phyloP scores from a whole-genome alignment of 64 coral and sea anemone species.

The Hydrozoanthus tunicans region DNA sequence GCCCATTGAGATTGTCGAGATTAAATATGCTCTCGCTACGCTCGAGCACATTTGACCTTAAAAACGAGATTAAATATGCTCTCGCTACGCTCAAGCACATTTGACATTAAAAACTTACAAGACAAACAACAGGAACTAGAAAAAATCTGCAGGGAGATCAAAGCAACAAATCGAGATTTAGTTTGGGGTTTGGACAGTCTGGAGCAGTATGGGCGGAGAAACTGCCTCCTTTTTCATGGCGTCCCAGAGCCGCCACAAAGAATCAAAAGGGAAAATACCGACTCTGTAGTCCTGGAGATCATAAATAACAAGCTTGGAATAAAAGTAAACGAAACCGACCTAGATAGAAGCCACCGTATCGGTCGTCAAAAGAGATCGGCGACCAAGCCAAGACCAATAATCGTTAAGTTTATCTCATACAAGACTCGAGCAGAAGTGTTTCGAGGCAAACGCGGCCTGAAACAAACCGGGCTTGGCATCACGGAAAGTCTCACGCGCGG shows the following conservation, averaged over 20 bases:
- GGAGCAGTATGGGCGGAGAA: background rate
- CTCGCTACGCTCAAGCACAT: too few relatives aligned
- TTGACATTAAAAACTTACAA: conserved; percentile 3
- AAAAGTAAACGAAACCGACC: background rate
- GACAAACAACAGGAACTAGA: conserved; percentile 43
- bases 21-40: too few relatives aligned
- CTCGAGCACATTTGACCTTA: too few relatives aligned
- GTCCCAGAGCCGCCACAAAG: background rate
- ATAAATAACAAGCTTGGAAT: background rate
- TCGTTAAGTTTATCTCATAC: background rate
- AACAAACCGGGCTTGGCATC: background rate
- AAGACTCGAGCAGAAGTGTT: background rate
- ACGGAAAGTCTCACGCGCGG: background rate
- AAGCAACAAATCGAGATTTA: background rate
- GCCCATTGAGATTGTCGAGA: too few relatives aligned
- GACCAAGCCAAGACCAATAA: background rate
- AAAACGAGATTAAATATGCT: too few relatives aligned
- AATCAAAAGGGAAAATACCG: background rate
- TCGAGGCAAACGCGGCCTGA: background rate
- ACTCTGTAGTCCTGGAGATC: background rate
- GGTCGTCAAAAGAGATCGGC: background rate
- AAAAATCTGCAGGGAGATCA: conserved; percentile 14
- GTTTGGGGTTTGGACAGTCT: background rate
- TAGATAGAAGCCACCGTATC: background rate
- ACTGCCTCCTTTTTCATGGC: background rate